Conservation (phyloP, 2,113 vertebrate genomes). For the Otis tarda region DNA sequence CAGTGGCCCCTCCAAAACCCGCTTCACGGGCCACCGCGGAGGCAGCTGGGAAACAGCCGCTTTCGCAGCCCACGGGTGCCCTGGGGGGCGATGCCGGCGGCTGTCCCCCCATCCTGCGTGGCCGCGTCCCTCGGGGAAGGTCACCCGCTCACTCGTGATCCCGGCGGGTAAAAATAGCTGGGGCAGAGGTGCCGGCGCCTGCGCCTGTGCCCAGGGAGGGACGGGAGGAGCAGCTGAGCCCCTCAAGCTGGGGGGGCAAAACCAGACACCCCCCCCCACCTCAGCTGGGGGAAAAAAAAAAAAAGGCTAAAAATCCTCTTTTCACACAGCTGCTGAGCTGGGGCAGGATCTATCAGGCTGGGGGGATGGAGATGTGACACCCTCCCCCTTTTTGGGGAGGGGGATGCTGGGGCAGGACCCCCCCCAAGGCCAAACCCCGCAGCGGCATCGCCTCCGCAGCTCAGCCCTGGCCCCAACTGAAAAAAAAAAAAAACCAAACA, state of each 20-base stretch:
- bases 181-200: background rate
- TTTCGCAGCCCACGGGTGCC: background rate
- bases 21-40: background rate
- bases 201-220: background rate
- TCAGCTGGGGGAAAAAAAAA: background rate
- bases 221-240: background rate
- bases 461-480: background rate
- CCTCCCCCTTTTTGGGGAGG: background rate
- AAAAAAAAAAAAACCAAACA: background rate
- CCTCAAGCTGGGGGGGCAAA: background rate
- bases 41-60: background rate
- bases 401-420: background rate
- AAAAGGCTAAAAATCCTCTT: background rate
- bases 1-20: background rate
- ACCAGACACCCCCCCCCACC: background rate
- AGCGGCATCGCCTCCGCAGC: background rate
- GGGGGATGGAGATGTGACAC: background rate
- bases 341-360: background rate
- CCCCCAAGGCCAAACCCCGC: background rate
- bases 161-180: background rate
- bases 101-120: background rate
- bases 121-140: background rate
- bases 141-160: slow-evolving; percentile 8
- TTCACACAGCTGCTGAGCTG: background rate
- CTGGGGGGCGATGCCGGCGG: background rate